Base-by-base conservation (phyloP, 2,888 invertebrate species). In the Eumerus sabulonum region DNA sequence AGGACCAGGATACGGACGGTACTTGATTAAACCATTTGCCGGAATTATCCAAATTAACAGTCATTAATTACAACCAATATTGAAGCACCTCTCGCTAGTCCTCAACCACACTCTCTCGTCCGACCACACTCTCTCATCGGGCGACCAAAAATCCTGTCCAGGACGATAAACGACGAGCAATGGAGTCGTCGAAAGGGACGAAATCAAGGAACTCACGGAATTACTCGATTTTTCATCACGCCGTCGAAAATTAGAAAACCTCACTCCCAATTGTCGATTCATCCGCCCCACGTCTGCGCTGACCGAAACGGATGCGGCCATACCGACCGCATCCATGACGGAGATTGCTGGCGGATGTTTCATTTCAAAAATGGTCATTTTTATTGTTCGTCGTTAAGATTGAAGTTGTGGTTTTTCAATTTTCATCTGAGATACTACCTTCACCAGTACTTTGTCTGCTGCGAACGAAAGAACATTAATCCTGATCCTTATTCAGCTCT, bases 141-240 rank as follows among this genome's bases (percentile, higher is more conserved):
- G 27, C 27, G 3, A 7, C 7, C 27, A 4, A 2, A 7, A 27
- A 27, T 27, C 2, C 3, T 27, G 3, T 2, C 3, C 27, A 27
- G 27, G 27, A 27, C 27, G 7, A 4, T 27, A 27, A 7, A 27
- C 27, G n/a, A n/a, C n/a, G n/a, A n/a, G 18, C 13, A 27, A 38
- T 11, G 14, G 13, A 14, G 0, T 1, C 36, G 19, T 38, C n/a
- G 19, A 51, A 13, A 44, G 45, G 59, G 59, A 60, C 27, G 68
- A 54, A 68, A 64, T 68, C 56, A 16, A 17, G 18, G 35, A 51
- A 35, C 16, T 53, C 68, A 60, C 16, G 64, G 56, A 79, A 79
- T 79, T 68, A 68, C 74, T 74, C 74, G 74, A 79, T 79, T 74
- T 79, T 79, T 74, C 74, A 79, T 74, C 59, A 70, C 79, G 74